These are phyloP conservation scores for Margarornis squamiger DNA, from an alignment of 2,797 vertebrate genomes.

Conservation along the genomic window DNA sequence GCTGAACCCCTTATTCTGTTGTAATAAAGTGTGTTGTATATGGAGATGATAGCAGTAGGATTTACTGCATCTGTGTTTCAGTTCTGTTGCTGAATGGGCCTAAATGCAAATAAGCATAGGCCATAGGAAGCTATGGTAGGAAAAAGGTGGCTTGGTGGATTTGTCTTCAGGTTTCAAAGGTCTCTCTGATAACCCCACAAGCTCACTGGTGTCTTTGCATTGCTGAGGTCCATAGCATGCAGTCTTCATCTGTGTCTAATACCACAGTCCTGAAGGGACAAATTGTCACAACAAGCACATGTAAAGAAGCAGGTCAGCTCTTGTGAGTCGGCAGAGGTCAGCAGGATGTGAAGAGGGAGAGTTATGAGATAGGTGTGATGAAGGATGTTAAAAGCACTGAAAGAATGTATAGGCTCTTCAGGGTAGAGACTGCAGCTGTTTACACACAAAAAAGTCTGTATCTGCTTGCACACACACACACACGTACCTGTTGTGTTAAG, in stretches of 20 bases:
- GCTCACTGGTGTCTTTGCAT: background rate
- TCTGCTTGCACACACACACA: background rate
- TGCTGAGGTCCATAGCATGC: background rate
- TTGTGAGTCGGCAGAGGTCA: background rate
- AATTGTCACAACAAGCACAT: background rate
- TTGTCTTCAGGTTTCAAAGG: background rate
- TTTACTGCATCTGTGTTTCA: constrained; percentile 65
- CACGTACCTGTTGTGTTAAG: background rate
- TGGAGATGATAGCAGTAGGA: constrained; percentile 53
- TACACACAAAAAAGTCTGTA: background rate
- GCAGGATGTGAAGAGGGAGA: background rate
- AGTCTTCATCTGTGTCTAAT: background rate
- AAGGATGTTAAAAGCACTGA: constrained; percentile 10
- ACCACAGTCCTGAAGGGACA: background rate
- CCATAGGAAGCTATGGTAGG: background rate
- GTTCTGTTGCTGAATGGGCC: constrained; percentile 40
- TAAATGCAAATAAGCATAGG: constrained; percentile 12
- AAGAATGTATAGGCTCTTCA: background rate
- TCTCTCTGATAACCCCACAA: background rate
- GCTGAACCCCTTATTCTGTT: constrained; percentile 72
- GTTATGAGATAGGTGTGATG: background rate
- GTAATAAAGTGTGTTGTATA: constrained; percentile 66
- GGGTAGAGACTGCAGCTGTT: background rate
- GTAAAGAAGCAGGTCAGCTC: background rate
- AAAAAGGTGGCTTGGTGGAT: background rate